Conservation (phyloP, 2,797 vertebrate species). For the Agapornis canus region DNA sequence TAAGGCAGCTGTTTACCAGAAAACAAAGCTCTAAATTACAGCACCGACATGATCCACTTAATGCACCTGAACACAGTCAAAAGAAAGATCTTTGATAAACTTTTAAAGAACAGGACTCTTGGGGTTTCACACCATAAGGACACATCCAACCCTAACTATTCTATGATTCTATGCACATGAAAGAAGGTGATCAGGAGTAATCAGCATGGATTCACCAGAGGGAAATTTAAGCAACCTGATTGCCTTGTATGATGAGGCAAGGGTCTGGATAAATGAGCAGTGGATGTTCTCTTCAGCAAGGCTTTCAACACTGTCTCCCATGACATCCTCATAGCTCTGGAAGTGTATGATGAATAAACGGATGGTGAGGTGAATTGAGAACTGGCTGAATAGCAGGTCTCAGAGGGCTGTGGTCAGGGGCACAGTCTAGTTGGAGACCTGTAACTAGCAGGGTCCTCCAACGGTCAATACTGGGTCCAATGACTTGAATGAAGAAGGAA, state of each 20-base stretch:
- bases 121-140: neutral
- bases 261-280: neutral
- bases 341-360: neutral
- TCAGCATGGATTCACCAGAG: neutral
- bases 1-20: neutral
- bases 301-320: neutral
- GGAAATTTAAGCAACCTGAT: neutral
- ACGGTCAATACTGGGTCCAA: neutral
- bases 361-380: neutral
- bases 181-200: neutral
- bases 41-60: neutral
- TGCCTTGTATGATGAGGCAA: neutral
- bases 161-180: neutral
- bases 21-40: constrained; percentile 1
- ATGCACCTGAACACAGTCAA: neutral
- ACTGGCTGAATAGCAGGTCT: neutral
- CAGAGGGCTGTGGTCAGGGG: neutral
- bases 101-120: neutral
- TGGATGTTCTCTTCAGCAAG: neutral
- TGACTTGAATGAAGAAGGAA: neutral
- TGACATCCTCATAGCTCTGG: neutral
- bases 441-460: neutral
- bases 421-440: neutral
- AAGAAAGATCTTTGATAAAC: neutral
- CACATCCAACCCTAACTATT: too few relatives aligned